These are phyloP conservation scores for Sitobion miscanthi DNA, from an alignment of 1,140 invertebrate genomes.

Conservation along the genomic window DNA sequence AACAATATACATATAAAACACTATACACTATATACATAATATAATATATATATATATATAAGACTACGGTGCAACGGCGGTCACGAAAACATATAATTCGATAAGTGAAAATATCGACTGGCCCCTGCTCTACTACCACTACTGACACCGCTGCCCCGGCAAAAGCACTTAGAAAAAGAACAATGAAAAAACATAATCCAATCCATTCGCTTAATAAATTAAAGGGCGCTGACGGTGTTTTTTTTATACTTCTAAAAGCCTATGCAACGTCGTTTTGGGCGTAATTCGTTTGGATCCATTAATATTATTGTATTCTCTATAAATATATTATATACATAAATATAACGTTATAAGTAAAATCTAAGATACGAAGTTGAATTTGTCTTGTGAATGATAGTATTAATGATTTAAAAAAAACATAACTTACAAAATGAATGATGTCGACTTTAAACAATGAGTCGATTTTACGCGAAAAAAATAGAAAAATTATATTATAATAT, in stretches of 20 bases:
- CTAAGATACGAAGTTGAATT: not conserved
- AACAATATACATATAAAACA: not conserved
- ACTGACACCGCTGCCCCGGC: not conserved
- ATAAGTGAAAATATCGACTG: conserved; percentile 54
- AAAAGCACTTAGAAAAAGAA: conserved; percentile 51
- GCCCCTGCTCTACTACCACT: not conserved
- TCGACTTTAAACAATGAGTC: not conserved
- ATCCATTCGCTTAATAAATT: conserved; percentile 54
- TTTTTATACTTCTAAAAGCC: conserved; percentile 28
- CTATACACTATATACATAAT: not conserved
- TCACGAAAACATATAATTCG: conserved; percentile 54
- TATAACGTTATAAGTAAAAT: not conserved
- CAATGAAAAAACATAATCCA: conserved; percentile 53
- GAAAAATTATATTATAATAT: not conserved
- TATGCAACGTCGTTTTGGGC: conserved; percentile 35
- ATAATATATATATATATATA: conserved; percentile 14
- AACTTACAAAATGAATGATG: not conserved
- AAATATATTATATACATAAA: not conserved
- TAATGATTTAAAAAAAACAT: not conserved
- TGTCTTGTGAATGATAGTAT: not conserved
- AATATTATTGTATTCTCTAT: conserved; percentile 48
- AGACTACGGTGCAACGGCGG: conserved; percentile 11
- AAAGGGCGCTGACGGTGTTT: conserved; percentile 45
- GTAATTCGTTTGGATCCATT: conserved; percentile 52
- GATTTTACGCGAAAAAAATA: not conserved